Evolutionary conservation across 1,140 invertebrate species (phyloP).

Genomic region (Medauroidea extradentata): DNA sequence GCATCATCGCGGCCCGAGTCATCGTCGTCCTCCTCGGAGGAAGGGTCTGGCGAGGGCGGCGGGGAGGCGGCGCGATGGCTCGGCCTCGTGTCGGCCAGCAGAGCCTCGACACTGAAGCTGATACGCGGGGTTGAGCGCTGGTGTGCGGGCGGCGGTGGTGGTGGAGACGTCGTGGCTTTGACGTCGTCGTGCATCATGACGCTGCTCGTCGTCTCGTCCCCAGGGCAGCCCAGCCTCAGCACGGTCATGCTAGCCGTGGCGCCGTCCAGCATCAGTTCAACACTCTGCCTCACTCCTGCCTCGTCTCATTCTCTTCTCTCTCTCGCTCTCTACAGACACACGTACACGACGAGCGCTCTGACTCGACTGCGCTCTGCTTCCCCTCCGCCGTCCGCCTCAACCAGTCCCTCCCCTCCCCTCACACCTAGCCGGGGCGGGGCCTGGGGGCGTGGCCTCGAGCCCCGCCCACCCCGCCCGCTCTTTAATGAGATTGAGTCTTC

Average conservation of each 20-base stretch:
- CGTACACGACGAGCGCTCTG: no score
- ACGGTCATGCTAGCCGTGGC: conserved; percentile 8
- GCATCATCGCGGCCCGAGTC: conserved; percentile 61
- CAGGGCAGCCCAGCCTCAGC: neutral
- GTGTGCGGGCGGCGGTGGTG: neutral
- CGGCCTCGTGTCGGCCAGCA: conserved; percentile 42
- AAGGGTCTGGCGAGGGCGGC: conserved; percentile 23
- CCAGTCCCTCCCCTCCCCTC: neutral
- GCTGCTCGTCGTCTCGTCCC: neutral
- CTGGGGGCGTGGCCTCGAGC: neutral
- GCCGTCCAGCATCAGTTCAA: conserved; percentile 2
- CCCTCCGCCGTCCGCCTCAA: neutral
- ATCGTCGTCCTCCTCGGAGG: conserved; percentile 51
- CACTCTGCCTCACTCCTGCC: no score
- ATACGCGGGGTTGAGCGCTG: conserved; percentile 33
- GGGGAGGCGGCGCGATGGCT: neutral
- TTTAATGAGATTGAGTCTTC: conserved; percentile 11
- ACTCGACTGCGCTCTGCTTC: neutral
- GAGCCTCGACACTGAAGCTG: conserved; percentile 64
- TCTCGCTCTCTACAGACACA: no score
- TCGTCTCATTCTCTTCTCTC: no score
- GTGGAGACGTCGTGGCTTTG: neutral
- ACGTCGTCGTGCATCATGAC: neutral
- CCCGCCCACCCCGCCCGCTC: neutral
- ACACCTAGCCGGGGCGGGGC: neutral